A percentile compares a stretch with the other conserved stretches of the same genome.
These are phyloP conservation scores for Rhizoglyphus robini DNA, from an alignment of 1,140 invertebrate species.

Conservation along the genomic window DNA sequence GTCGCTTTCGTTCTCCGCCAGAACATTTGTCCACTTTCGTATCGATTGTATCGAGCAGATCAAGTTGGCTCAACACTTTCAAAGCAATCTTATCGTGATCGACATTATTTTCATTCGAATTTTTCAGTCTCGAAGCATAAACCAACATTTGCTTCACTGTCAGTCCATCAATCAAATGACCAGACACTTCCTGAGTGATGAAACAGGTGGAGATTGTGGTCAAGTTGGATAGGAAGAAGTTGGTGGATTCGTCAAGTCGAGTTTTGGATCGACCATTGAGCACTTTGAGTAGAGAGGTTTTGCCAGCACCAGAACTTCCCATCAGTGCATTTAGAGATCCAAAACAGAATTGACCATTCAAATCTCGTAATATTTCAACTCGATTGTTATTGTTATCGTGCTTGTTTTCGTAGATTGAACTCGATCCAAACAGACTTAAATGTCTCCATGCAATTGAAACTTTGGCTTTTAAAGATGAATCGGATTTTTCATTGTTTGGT, in stretches of 20 bases:
- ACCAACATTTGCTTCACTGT: conserved; percentile 2
- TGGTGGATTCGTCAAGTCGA: background rate
- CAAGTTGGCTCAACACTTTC: background rate
- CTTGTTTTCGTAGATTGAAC: background rate
- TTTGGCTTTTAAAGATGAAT: background rate
- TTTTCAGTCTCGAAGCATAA: no score
- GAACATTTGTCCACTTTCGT: background rate
- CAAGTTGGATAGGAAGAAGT: background rate
- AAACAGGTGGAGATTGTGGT: background rate
- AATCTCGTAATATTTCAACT: background rate
- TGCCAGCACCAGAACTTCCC: background rate
- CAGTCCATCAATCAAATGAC: background rate
- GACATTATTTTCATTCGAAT: background rate
- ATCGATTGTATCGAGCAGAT: background rate
- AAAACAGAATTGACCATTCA: no score
- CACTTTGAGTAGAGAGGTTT: background rate
- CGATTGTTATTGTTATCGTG: background rate
- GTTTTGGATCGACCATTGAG: no score
- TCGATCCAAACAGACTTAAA: background rate
- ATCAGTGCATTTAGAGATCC: background rate
- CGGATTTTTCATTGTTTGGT: background rate
- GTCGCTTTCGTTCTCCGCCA: conserved; percentile 3
- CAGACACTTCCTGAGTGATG: no score
- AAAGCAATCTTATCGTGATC: background rate
- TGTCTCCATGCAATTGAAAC: background rate